Base-by-base conservation (phyloP, 2,888 invertebrate genomes). In the Tribolium freemani region DNA sequence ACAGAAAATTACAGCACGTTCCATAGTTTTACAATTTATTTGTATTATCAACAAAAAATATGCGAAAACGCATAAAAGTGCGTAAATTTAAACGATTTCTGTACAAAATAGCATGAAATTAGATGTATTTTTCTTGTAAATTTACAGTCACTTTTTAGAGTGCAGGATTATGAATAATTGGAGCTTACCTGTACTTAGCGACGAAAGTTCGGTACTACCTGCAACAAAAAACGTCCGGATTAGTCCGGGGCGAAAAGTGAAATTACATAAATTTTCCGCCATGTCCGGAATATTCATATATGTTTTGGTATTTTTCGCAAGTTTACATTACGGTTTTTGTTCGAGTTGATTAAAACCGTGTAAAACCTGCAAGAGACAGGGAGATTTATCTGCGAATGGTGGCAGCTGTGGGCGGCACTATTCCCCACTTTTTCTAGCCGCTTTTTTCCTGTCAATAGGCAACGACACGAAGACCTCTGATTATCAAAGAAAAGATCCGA, bases 311-410 rank as follows among this genome's bases (percentile, higher is more conserved):
- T 63, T 63, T 61, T 51, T 60, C 48, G 11, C 16, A 60, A 60
- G 60, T 60, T 46, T 63, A 63, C 50, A 50, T 50, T 50, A 53
- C 54, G 21, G 60, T 50, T 71, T 74, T 74, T 67, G 67, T 61
- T 58, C 58, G 48, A 58, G 68, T 74, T 72, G 74, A 76, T 76
- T 76, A 74, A 76, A 76, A 70, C 72, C 68, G 46, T 69, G 74
- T 63, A 71, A 69, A 74, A 75, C 58, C 71, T 75, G 73, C 64
- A 61, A 48, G 54, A 70, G 73, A 72, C 73, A 72, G 69, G 30
- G 48, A 54, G 70, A 76, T 76, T 76, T 76, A 76, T 76, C 66
- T 69, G 69, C 57, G 68, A 70, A 74, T 66, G 46, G 48, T 48
- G 58, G 56, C 76, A 74, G 68, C 54, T 72, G 72, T 48, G 60